These are phyloP conservation scores for Apamea crenata DNA, from an alignment of 2,888 invertebrate genomes.

Conservation along the genomic window DNA sequence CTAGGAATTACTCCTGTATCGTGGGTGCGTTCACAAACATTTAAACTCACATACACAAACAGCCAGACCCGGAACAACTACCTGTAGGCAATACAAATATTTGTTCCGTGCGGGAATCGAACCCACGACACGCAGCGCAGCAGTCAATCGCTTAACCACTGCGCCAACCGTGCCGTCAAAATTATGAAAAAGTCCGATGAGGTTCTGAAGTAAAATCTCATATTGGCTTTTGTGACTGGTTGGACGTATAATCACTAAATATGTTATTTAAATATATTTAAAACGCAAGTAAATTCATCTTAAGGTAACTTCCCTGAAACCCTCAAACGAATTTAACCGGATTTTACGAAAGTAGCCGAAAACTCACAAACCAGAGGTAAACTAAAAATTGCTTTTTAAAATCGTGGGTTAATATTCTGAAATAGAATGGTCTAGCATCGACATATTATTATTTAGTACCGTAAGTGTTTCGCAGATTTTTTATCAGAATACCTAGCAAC, in stretches of 20 bases:
- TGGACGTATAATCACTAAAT: neutral
- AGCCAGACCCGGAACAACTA: no score
- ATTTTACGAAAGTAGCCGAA: neutral
- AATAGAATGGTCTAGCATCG: neutral
- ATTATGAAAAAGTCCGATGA: neutral
- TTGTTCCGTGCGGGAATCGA: no score
- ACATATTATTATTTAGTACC: neutral
- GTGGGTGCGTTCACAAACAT: no score
- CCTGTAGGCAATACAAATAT: no score
- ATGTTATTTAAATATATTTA: neutral
- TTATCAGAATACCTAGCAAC: neutral
- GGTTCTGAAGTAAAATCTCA: neutral
- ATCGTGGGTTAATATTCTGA: neutral
- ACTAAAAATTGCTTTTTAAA: neutral
- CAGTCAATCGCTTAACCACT: no score
- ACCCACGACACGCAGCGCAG: no score
- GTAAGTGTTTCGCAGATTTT: neutral
- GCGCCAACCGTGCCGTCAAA: no score
- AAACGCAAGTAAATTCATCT: neutral
- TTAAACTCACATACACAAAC: no score
- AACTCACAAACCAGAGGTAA: neutral
- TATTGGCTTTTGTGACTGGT: neutral
- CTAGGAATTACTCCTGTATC: no score
- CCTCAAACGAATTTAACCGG: neutral
- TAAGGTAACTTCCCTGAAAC: neutral